These are phyloP conservation scores for Silurus asotus DNA, from an alignment of 2,113 vertebrate genomes.

Conservation along the genomic window DNA sequence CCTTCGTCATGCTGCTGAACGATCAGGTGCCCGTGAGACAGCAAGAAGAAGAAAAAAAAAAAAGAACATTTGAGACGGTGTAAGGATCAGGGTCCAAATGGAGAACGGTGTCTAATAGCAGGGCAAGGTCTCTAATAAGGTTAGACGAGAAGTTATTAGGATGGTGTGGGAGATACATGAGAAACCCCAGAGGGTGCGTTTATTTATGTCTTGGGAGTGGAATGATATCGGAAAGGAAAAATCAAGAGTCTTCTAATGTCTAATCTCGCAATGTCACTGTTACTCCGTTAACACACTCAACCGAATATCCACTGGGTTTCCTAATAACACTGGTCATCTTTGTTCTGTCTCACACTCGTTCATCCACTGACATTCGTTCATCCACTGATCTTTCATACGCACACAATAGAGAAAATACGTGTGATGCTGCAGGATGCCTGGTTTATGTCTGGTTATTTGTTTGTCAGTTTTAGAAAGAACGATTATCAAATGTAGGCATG, in stretches of 20 bases:
- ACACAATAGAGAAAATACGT: too few species aligned
- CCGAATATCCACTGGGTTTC: too few species aligned
- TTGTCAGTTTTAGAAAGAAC: neutral
- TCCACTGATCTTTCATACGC: too few species aligned
- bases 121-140: conserved; percentile 13
- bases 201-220: neutral
- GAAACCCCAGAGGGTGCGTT: conserved; percentile 21
- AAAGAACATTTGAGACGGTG: conserved; percentile 26
- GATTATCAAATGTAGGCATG: neutral
- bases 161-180: neutral
- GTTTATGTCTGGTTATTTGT: neutral
- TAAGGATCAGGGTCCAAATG: conserved; percentile 27
- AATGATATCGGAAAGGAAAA: neutral
- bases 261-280: neutral
- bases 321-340: too few species aligned
- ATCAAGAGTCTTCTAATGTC: neutral
- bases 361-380: too few species aligned
- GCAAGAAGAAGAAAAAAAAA: neutral
- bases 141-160: conserved; percentile 45
- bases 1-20: neutral
- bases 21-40: neutral
- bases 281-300: neutral
- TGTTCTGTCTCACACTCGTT: too few species aligned
- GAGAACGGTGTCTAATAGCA: conserved; percentile 30
- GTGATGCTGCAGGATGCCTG: too few species aligned